phyloP scores from a whole-genome alignment of 2,888 invertebrate species.

The Muschampia plurimacula region DNA sequence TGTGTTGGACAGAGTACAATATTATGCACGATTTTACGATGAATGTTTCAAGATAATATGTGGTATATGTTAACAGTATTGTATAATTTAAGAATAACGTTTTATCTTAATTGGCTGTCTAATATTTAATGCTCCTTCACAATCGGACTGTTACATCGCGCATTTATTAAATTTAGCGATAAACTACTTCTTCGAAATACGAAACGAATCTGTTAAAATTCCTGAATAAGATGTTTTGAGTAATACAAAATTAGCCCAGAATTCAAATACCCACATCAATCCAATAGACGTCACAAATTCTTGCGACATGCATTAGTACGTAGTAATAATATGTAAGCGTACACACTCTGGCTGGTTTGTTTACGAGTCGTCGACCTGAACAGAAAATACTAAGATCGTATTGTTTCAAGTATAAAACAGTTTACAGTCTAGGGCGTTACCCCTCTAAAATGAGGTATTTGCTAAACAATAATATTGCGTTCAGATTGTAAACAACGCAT shows the following conservation, averaged over 20 bases:
- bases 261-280: slow-evolving; percentile 31
- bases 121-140: background rate
- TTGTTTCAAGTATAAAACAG: slow-evolving; percentile 71
- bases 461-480: slow-evolving; percentile 70
- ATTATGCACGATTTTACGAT: slow-evolving; percentile 25
- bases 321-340: slow-evolving; percentile 44
- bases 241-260: slow-evolving; percentile 24
- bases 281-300: slow-evolving; percentile 49
- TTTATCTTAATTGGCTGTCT: slow-evolving; percentile 19
- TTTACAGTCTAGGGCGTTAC: slow-evolving; percentile 81
- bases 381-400: slow-evolving; percentile 72
- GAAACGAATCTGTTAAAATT: slow-evolving; percentile 12
- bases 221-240: slow-evolving; percentile 18
- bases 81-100: slow-evolving; percentile 20
- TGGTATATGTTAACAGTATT: slow-evolving; percentile 1
- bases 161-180: background rate
- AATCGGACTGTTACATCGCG: background rate
- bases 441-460: slow-evolving; percentile 75
- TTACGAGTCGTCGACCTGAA: slow-evolving; percentile 76
- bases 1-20: background rate
- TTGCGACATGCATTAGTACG: slow-evolving; percentile 37
- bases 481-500: slow-evolving; percentile 68
- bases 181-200: background rate
- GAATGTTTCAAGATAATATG: background rate
- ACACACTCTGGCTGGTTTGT: slow-evolving; percentile 65